These are phyloP conservation scores for Aelia acuminata DNA, from an alignment of 2,888 invertebrate genomes.

Conservation along the genomic window DNA sequence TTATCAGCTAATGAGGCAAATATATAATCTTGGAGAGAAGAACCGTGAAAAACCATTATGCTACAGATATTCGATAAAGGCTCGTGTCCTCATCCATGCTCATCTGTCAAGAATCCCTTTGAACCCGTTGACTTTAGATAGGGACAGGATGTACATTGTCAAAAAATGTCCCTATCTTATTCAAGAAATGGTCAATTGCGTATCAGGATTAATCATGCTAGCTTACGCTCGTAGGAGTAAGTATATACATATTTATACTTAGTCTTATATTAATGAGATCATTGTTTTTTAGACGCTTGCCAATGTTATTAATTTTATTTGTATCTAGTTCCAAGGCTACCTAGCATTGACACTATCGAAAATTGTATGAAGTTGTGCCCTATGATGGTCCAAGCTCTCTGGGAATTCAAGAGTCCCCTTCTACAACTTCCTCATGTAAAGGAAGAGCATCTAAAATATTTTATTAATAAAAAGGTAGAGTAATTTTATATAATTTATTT, in stretches of 20 bases:
- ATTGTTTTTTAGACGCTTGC: not conserved
- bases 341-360: conserved; percentile 94
- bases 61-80: conserved; percentile 91
- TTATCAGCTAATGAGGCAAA: conserved; percentile 86
- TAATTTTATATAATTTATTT: conserved; percentile 48
- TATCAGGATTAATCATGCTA: conserved; percentile 92
- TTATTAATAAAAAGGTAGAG: conserved; percentile 82
- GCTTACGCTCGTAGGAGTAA: conserved; percentile 91
- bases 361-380: conserved; percentile 97
- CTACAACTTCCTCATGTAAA: conserved; percentile 94
- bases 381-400: conserved; percentile 96
- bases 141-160: conserved; percentile 86
- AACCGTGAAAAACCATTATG: conserved; percentile 96
- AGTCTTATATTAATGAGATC: not conserved
- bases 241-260: conserved; percentile 68
- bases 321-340: conserved; percentile 84
- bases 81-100: conserved; percentile 94
- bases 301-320: not conserved
- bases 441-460: conserved; percentile 91
- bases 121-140: conserved; percentile 84
- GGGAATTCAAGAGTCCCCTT: conserved; percentile 95
- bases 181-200: conserved; percentile 97
- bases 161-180: conserved; percentile 95
- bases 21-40: conserved; percentile 94
- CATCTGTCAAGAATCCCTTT: conserved; percentile 89